Evolutionary conservation across 1,140 invertebrate species (phyloP).

Genomic region (Semibalanus balanoides): DNA sequence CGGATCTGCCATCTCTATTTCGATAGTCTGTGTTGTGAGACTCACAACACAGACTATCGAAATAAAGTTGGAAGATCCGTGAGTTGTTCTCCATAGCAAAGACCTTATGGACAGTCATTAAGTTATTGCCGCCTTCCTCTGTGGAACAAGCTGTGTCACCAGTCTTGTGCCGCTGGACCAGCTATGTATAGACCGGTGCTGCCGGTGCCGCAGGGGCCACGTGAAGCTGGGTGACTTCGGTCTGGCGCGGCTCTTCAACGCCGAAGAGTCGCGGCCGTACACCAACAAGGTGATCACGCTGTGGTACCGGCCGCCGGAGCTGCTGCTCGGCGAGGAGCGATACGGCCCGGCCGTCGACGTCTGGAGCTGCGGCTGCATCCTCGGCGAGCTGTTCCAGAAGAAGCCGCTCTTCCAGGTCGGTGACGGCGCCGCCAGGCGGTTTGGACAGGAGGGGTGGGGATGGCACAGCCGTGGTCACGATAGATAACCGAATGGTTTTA

Average conservation of each 20-base stretch:
- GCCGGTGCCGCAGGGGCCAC: conserved; percentile 73
- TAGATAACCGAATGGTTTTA: too few species aligned
- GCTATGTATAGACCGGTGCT: too few species aligned
- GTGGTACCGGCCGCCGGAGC: conserved; percentile 90
- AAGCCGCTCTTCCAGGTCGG: conserved; percentile 84
- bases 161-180: too few species aligned
- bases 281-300: conserved; percentile 96
- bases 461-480: too few species aligned
- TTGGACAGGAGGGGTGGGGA: not conserved
- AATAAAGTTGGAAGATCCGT: too few species aligned
- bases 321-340: conserved; percentile 79
- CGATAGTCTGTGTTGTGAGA: too few species aligned
- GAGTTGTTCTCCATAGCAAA: too few species aligned
- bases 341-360: conserved; percentile 94
- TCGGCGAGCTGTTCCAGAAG: conserved; percentile 95
- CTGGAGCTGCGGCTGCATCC: conserved; percentile 97
- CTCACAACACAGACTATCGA: too few species aligned
- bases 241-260: conserved; percentile 78
- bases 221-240: conserved; percentile 92
- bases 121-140: too few species aligned
- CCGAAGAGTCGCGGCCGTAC: conserved; percentile 86
- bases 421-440: conserved; percentile 12
- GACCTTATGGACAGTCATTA: too few species aligned
- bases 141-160: too few species aligned
- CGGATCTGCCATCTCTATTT: too few species aligned